phyloP scores from a whole-genome alignment of 2,888 invertebrate species.

The Eupithecia inturbata region DNA sequence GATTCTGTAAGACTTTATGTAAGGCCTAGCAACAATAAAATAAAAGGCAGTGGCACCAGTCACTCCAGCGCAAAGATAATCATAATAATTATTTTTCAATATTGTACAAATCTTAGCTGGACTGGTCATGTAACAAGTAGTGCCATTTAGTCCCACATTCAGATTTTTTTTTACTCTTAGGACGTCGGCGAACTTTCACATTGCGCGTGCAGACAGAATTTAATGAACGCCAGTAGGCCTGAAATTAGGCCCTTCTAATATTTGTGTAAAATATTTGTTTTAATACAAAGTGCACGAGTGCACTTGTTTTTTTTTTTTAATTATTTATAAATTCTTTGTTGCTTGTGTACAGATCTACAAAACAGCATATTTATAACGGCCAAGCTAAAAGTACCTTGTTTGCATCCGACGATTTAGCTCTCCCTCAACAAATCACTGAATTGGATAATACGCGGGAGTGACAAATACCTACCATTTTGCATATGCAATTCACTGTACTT shows the following conservation, averaged over 20 bases:
- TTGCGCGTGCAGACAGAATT: background rate
- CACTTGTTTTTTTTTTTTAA: no score
- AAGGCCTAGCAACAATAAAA: no score
- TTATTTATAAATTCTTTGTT: background rate
- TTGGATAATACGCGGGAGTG: constrained; percentile 53
- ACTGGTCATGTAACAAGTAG: background rate
- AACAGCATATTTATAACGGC: background rate
- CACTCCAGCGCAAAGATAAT: no score
- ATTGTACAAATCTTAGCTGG: background rate
- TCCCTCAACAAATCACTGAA: constrained; percentile 37
- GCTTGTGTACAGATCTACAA: background rate
- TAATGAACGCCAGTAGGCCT: background rate
- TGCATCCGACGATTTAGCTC: constrained; percentile 35
- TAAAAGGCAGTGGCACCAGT: no score
- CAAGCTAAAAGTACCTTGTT: constrained; percentile 17
- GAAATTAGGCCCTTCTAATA: background rate
- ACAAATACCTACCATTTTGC: constrained; percentile 35
- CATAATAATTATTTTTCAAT: background rate
- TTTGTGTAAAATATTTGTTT: no score
- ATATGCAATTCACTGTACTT: background rate
- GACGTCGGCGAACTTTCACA: no score
- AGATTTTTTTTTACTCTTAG: background rate
- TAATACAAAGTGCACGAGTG: no score
- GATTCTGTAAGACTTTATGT: no score
- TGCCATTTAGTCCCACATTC: background rate